phyloP scores from a whole-genome alignment of 2,888 invertebrate genomes.

The Acanthosepion esculentum region DNA sequence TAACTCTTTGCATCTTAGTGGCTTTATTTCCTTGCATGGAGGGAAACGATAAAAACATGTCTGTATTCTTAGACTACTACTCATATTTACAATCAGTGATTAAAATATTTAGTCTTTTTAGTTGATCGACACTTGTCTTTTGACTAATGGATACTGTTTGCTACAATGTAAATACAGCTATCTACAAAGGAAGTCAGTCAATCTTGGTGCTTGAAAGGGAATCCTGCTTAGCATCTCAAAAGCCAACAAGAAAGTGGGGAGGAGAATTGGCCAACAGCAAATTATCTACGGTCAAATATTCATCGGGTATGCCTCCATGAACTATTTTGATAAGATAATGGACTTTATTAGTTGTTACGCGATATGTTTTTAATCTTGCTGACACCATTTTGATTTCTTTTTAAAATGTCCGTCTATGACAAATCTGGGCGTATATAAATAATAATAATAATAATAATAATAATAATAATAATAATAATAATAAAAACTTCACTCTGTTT shows the following conservation, averaged over 20 bases:
- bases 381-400: neutral
- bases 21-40: no score
- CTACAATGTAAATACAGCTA: neutral
- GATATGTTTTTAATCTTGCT: slow-evolving; percentile 35
- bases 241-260: neutral
- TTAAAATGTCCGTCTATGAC: neutral
- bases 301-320: neutral
- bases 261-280: neutral
- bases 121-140: neutral
- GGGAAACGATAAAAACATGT: no score
- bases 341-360: neutral
- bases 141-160: neutral
- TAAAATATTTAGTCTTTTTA: neutral
- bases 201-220: neutral
- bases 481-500: no score
- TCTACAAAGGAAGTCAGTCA: neutral
- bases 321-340: neutral
- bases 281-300: neutral
- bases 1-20: no score
- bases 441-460: no score
- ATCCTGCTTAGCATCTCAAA: neutral
- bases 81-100: neutral
- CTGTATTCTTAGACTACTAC: no score
- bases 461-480: no score
- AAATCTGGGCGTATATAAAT: neutral